phyloP scores from a whole-genome alignment of 1,140 invertebrate genomes.

The Aricia agestis region DNA sequence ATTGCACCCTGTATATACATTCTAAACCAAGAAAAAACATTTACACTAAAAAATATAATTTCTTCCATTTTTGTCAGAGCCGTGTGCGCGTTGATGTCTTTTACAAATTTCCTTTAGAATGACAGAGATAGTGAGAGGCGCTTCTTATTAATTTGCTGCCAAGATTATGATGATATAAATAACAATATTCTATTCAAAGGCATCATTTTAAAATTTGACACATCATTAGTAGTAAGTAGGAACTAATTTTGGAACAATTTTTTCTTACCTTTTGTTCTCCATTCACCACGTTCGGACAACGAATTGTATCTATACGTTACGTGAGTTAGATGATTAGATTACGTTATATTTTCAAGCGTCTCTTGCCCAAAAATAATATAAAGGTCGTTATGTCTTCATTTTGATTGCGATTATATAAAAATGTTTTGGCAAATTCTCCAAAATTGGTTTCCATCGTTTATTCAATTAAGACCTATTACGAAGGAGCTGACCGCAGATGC shows the following conservation, averaged over 20 bases:
- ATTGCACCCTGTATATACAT: too few relatives aligned
- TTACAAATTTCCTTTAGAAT: too few relatives aligned
- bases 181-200: too few relatives aligned
- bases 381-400: slow-evolving; percentile 5
- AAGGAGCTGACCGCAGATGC: not conserved
- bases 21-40: too few relatives aligned
- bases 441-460: not conserved
- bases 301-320: not conserved
- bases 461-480: not conserved
- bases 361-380: slow-evolving; percentile 7
- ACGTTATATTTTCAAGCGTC: slow-evolving; percentile 7
- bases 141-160: too few relatives aligned
- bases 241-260: not conserved
- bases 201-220: too few relatives aligned
- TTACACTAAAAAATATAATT: too few relatives aligned
- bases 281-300: not conserved
- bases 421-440: not conserved
- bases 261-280: not conserved
- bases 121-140: too few relatives aligned
- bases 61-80: too few relatives aligned
- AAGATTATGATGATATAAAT: too few relatives aligned
- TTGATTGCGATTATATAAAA: slow-evolving; percentile 13
- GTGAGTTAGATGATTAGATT: not conserved
- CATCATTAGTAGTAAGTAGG: too few relatives aligned
- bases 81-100: too few relatives aligned